These are phyloP conservation scores for Pterocles burchelli DNA, from an alignment of 2,113 vertebrate genomes.

Conservation along the genomic window DNA sequence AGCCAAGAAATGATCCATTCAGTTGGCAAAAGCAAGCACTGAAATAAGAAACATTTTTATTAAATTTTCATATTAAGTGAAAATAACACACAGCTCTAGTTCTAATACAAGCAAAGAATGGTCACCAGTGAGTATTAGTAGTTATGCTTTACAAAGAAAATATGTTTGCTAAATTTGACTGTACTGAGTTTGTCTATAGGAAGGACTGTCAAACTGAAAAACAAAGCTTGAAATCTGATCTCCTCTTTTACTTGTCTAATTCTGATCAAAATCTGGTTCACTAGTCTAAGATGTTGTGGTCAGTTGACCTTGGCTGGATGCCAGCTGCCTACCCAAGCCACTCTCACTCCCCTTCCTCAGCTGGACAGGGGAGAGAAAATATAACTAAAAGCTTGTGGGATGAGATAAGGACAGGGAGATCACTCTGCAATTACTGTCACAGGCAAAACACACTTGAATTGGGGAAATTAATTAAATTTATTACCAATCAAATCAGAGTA, in stretches of 20 bases:
- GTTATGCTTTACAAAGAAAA: neutral
- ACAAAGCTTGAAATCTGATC: neutral
- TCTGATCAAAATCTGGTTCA: neutral
- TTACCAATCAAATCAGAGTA: too few relatives aligned
- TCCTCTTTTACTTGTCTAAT: neutral
- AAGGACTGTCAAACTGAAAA: neutral
- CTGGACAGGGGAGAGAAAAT: too few relatives aligned
- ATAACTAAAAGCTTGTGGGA: too few relatives aligned
- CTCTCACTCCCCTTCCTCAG: too few relatives aligned
- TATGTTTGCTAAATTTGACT: neutral
- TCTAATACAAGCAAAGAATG: neutral
- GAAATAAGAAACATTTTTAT: neutral
- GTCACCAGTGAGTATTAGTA: neutral
- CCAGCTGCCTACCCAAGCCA: too few relatives aligned
- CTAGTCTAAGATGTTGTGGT: neutral
- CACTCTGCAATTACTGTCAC: too few relatives aligned
- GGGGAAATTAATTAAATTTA: too few relatives aligned
- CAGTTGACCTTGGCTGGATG: neutral
- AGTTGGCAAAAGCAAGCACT: neutral
- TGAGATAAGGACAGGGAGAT: too few relatives aligned
- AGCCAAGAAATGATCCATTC: neutral
- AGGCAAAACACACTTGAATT: too few relatives aligned
- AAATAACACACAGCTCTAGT: neutral
- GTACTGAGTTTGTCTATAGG: neutral
- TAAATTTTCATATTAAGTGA: neutral